Base-by-base conservation (phyloP, 2,797 vertebrate genomes). In the Moxostoma hubbsi region DNA sequence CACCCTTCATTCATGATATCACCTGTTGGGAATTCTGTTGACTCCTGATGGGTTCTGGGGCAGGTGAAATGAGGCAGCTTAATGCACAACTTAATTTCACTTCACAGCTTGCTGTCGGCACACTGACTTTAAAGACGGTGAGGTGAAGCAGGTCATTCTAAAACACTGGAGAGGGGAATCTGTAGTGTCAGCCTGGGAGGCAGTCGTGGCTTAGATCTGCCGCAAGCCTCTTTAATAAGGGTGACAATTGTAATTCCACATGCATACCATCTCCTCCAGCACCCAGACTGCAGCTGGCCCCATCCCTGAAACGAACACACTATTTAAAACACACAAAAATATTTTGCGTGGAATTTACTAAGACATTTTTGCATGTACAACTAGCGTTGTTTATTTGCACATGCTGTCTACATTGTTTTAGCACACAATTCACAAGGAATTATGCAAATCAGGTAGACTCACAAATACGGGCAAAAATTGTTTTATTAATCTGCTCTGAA, bases 201-300 rank as follows among this genome's bases (percentile, higher is more conserved):
- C 83, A 61, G 78, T 80, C 82, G 81, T 54, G 81, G 73, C 85
- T 89, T 82, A 87, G 88, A 89, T 90, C 86, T 77, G 75, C 88
- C 85, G 66, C 67, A 73, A 79, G 89, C 76, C 85, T 82, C 84
- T 76, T 76, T 89, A 91, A 91, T 85, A 86, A 85, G 89, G 90
- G 86, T 87, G 90, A 90, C 89, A 68, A 89, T 90, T 89, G 73
- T 75, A 82, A 93, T 93, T 92, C 88, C 88, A 87, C 89, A 90
- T 80, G 85, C 91, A 91, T 93, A 85, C 90, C 90, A 75, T 86
- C 84, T 80, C 79, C 84, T 81, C 75, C 77, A 43, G 85, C 83
- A 78, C 82, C 84, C 65, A 49, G 18, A 84, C 81, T 62, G 50
- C 82, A 79, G 86, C 85, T 74, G 63, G 8, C 58, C 84, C 58